A percentile compares a stretch with the other conserved stretches of the same genome.
Evolutionary conservation across 2,797 vertebrate species (phyloP).

Genomic region (Hyperoplus lanceolatus): DNA sequence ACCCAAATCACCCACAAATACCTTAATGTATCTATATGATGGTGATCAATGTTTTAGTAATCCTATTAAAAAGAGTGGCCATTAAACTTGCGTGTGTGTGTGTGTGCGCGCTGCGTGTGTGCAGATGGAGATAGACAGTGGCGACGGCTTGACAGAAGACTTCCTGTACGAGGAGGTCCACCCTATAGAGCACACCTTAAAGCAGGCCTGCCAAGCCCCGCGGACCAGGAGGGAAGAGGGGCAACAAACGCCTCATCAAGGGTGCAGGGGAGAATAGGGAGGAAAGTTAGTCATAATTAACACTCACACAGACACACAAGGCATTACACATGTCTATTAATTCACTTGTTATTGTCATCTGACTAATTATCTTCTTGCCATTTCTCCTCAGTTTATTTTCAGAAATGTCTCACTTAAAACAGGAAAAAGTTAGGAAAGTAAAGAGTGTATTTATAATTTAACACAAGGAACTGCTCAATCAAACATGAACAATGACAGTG

Average conservation of each 20-base stretch:
- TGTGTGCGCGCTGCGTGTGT: slow-evolving; percentile 9
- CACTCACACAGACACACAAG: neutral
- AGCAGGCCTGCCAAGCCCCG: slow-evolving; percentile 95
- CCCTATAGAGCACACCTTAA: slow-evolving; percentile 96
- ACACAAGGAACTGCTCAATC: neutral
- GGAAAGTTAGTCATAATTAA: slow-evolving; percentile 87
- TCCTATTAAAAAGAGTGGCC: neutral
- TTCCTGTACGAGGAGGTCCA: slow-evolving; percentile 98
- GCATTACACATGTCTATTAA: slow-evolving; percentile 49
- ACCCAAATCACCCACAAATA: neutral
- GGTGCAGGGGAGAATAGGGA: slow-evolving; percentile 93
- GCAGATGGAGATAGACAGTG: slow-evolving; percentile 94
- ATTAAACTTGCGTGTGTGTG: neutral
- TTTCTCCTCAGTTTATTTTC: slow-evolving; percentile 42
- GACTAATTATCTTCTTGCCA: slow-evolving; percentile 48
- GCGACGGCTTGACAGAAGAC: slow-evolving; percentile 93
- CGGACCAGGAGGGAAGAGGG: slow-evolving; percentile 94
- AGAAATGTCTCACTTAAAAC: slow-evolving; percentile 27
- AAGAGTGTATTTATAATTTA: neutral
- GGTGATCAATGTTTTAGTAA: neutral
- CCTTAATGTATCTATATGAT: no score
- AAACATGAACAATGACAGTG: neutral
- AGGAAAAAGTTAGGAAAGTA: neutral
- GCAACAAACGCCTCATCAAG: slow-evolving; percentile 96
- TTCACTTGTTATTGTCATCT: slow-evolving; percentile 63